A percentile compares a stretch with the other conserved stretches of the same genome.
phyloP scores from a whole-genome alignment of 2,888 invertebrate species.

The Pachydiplax longipennis region DNA sequence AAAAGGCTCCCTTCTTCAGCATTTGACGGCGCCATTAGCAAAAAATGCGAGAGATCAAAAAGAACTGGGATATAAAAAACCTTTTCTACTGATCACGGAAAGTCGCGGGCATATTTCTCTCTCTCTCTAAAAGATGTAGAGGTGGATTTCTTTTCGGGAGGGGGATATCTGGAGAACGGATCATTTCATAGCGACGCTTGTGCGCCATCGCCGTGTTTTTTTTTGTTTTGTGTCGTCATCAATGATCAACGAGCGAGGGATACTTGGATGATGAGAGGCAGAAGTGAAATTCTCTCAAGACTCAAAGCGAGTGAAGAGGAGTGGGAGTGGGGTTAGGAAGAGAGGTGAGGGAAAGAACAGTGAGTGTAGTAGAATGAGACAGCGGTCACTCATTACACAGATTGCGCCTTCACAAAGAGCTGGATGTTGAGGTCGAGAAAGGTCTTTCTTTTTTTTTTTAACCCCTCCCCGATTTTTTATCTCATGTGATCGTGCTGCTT shows the following conservation, averaged over 20 bases:
- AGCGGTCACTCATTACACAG: slow-evolving; percentile 42
- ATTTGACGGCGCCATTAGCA: slow-evolving; percentile 37
- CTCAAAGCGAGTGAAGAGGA: slow-evolving; percentile 10
- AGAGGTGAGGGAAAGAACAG: neutral
- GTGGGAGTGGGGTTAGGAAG: too few relatives aligned
- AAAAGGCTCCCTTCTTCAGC: slow-evolving; percentile 15
- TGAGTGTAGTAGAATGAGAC: neutral
- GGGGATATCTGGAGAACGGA: neutral
- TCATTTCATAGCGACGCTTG: slow-evolving; percentile 39
- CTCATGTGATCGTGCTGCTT: neutral
- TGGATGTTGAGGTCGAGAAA: slow-evolving; percentile 25
- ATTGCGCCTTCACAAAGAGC: slow-evolving; percentile 33
- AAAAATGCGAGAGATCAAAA: slow-evolving; percentile 7
- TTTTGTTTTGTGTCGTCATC: slow-evolving; percentile 35
- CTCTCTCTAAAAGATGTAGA: neutral
- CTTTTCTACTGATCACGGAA: slow-evolving; percentile 39
- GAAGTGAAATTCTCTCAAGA: slow-evolving; percentile 34
- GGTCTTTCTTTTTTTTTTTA: neutral
- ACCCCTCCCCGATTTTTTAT: neutral
- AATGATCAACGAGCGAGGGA: slow-evolving; percentile 33
- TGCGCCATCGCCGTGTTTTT: neutral
- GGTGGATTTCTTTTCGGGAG: too few relatives aligned
- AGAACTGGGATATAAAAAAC: neutral
- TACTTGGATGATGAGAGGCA: slow-evolving; percentile 22
- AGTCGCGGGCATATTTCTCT: neutral